Evolutionary conservation across 1,140 invertebrate species (phyloP), one percentile per base, ranked within the genome.

Genomic region (Samia ricini): DNA sequence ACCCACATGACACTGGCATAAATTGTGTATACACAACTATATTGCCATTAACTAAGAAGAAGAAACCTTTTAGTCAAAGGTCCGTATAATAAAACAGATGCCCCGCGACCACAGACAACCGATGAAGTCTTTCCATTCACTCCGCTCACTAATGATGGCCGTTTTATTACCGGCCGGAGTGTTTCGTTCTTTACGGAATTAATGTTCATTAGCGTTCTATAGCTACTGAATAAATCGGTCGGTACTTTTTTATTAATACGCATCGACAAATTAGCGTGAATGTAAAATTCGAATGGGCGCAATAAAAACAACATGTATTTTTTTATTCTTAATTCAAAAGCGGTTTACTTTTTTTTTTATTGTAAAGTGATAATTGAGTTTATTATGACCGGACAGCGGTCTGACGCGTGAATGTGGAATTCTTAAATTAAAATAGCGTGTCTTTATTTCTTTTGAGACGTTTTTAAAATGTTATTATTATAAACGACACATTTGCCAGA

Each of bases 181-280:
- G 33, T 42, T 42, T 42, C 33, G 33, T 42, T 42, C 33, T 42
- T 15, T 42, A 42, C 33, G 33, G 21, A 10, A 55, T 55, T 55
- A 55, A 55, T 55, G 52, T 55, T 55, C 52, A 55, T 55, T 55
- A 55, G 52, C 52, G 52, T 24, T 22, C 52, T 55, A 55, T 18
- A 22, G 52, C 52, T 55, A 55, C 52, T 55, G 52, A 15, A 55
- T 55, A 55, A 55, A 55, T 55, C 52, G 52, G 52, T 24, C 52
- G 52, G 52, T 18, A 19, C 24, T 55, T 24, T 24, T 55, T 55
- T 55, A 55, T 55, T 55, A 55, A 55, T n/a, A 19, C 33, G 10
- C 22, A 55, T 55, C 22, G 52, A 55, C 52, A 55, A 55, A 55
- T 55, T 55, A 55, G 52, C 52, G 52, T 55, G 52, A 22, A 24